phyloP scores from a whole-genome alignment of 2,888 invertebrate genomes.

The Dexiosoma caninum region DNA sequence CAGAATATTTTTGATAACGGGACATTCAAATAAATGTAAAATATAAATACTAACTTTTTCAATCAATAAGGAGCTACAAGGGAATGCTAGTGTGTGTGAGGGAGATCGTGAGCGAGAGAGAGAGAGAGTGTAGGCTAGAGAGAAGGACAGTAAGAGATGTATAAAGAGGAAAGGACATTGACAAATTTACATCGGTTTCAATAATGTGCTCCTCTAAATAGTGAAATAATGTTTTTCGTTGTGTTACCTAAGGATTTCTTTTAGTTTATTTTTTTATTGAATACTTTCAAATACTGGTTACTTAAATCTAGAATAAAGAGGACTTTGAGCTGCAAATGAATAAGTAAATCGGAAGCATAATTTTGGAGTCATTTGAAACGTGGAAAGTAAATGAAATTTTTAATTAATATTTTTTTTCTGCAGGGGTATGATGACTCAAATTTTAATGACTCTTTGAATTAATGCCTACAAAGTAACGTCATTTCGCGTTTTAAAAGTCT shows the following conservation, averaged over 20 bases:
- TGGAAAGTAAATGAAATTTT: background rate
- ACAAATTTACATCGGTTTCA: slow-evolving; percentile 47
- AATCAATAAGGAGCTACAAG: background rate
- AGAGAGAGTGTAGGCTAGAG: background rate
- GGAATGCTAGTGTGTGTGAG: no score
- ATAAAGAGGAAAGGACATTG: slow-evolving; percentile 28
- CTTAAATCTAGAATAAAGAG: slow-evolving; percentile 32
- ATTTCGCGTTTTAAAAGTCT: no score
- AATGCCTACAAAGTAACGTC: no score
- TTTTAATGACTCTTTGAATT: no score
- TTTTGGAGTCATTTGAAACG: background rate
- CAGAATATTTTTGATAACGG: slow-evolving; percentile 17
- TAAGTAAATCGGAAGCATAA: background rate
- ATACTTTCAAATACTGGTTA: slow-evolving; percentile 4
- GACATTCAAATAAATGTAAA: slow-evolving; percentile 5
- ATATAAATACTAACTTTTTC: no score
- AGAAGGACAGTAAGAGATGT: background rate
- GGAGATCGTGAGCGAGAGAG: background rate
- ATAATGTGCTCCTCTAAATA: slow-evolving; percentile 48
- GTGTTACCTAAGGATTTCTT: slow-evolving; percentile 64
- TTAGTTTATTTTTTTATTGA: background rate
- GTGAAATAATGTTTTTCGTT: slow-evolving; percentile 60
- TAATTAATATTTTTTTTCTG: no score
- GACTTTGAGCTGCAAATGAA: background rate
- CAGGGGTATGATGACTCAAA: no score